Conservation (phyloP, 2,888 invertebrate genomes). For the Himalopsyche tibetana region DNA sequence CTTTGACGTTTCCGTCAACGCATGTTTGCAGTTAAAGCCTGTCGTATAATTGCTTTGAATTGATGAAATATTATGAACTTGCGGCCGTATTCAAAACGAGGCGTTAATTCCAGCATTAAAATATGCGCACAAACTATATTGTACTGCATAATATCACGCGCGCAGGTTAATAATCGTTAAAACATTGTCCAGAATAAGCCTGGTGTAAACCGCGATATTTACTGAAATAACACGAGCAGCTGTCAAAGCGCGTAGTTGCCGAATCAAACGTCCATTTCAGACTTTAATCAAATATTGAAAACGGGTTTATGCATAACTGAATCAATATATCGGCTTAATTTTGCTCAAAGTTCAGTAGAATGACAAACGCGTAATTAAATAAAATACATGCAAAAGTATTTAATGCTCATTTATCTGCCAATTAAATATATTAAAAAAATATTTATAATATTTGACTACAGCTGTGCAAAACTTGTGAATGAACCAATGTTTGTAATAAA, state of each 20-base stretch:
- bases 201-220: conserved; percentile 30
- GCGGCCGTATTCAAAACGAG: background rate
- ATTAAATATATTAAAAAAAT: too few species aligned
- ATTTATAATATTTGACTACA: too few species aligned
- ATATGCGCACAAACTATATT: background rate
- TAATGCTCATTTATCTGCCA: background rate
- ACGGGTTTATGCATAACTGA: conserved; percentile 1
- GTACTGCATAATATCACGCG: too few species aligned
- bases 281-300: conserved; percentile 45
- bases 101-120: background rate
- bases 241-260: conserved; percentile 23
- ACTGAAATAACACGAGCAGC: conserved; percentile 28
- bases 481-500: too few species aligned
- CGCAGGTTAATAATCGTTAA: conserved; percentile 6
- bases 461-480: too few species aligned
- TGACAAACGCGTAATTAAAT: background rate
- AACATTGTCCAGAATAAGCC: conserved; percentile 7
- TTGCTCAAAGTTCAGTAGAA: background rate
- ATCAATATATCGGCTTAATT: background rate
- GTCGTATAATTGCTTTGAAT: background rate
- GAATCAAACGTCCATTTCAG: conserved; percentile 51
- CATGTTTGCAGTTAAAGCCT: background rate
- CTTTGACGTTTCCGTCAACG: background rate
- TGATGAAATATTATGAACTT: conserved; percentile 2
- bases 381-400: background rate